Conservation (phyloP, 2,888 invertebrate species). For the Xanthostigma xanthostigma region DNA sequence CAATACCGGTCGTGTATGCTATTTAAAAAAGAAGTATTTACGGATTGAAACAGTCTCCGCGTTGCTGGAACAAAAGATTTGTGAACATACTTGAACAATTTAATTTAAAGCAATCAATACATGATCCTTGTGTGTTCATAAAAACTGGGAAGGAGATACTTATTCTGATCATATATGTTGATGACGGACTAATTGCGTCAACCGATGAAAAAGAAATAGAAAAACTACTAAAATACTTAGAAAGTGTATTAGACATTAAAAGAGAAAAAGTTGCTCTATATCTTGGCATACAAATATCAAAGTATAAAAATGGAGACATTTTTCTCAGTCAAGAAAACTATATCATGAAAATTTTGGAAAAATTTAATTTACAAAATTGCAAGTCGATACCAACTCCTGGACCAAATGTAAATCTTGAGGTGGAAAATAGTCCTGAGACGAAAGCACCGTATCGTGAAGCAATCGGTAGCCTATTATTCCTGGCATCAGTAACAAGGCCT, state of each 20-base stretch:
- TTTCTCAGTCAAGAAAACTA: constrained; percentile 6
- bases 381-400: neutral
- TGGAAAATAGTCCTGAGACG: neutral
- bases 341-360: constrained; percentile 1
- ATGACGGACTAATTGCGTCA: constrained; percentile 11
- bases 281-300: no score
- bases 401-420: no score
- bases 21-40: constrained; percentile 13
- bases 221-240: no score
- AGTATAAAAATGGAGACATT: no score
- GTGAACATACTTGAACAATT: constrained; percentile 1
- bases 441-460: constrained; percentile 12
- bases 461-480: constrained; percentile 13
- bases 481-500: constrained; percentile 10
- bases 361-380: neutral
- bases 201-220: constrained; percentile 7
- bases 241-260: no score
- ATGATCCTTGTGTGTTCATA: constrained; percentile 13
- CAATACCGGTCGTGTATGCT: constrained; percentile 10
- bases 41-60: constrained; percentile 11
- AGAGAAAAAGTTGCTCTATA: no score
- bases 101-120: constrained; percentile 9
- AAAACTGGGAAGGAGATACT: constrained; percentile 10
- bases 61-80: constrained; percentile 11
- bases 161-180: constrained; percentile 11